Evolutionary conservation across 2,888 invertebrate species (phyloP), one percentile per base, ranked within the genome.

Genomic region (Lochmaea crataegi): DNA sequence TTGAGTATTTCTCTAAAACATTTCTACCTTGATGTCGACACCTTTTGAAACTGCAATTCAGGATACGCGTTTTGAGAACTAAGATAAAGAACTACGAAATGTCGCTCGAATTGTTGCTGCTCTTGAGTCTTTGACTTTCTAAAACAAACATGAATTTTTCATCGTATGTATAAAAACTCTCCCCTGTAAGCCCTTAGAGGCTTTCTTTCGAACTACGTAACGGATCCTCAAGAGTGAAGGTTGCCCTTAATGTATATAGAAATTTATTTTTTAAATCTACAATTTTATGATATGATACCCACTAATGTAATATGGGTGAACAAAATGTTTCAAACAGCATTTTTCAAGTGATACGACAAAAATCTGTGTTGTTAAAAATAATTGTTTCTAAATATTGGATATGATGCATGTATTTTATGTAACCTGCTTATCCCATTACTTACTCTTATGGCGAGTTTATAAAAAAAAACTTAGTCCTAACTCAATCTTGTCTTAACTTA

Each of bases 111-210:
- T 22, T 64, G 64, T 18, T 63, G 51, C 64, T 58, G 67, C 16
- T 67, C 67, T 53, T 67, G 67, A 41, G 67, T 67, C 67, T 67
- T 67, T 67, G 67, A 67, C 57, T 57, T 32, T 57, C 67, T 56
- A 67, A 67, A 67, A 67, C 67, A 67, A 67, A 67, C 67, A 67
- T 67, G 67, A 67, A 67, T 67, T 67, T 67, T 67, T 67, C 67
- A 67, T 67, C 57, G 67, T 56, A 67, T 67, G 67, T 67, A 67
- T 57, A 67, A 65, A 67, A 67, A 67, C 58, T 42, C 45, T 67
- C 67, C 58, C 14, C 57, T 57, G 53, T 58, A 58, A 67, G 67
- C 41, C 67, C 45, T 67, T 14, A 41, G 67, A 67, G 67, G 57
- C 67, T 67, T 67, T 67, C 67, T 67, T 42, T 41, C 56, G 38